These are phyloP conservation scores for Abrostola triplasia DNA, from an alignment of 2,888 invertebrate genomes.

Conservation along the genomic window DNA sequence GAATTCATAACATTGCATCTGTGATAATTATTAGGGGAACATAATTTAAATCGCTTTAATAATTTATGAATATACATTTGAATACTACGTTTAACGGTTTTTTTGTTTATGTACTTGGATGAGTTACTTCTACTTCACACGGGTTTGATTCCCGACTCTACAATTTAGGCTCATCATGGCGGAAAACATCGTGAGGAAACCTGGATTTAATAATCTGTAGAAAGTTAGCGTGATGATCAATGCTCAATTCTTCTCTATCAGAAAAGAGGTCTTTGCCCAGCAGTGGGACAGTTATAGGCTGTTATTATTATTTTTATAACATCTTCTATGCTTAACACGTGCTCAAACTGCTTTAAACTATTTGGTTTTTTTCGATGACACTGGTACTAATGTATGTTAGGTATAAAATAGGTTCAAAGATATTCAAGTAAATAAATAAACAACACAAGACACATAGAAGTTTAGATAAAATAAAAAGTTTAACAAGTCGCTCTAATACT, in stretches of 20 bases:
- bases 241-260: too few relatives aligned
- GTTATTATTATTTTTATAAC: not conserved
- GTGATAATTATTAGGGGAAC: constrained; percentile 72
- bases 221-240: too few relatives aligned
- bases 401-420: not conserved
- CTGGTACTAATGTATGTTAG: too few relatives aligned
- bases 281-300: too few relatives aligned
- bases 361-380: too few relatives aligned
- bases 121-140: constrained; percentile 29
- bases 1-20: constrained; percentile 82
- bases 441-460: not conserved
- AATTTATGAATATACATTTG: constrained; percentile 67
- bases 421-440: not conserved
- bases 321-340: not conserved
- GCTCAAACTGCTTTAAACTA: too few relatives aligned
- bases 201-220: too few relatives aligned
- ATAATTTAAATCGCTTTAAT: constrained; percentile 61
- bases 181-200: too few relatives aligned
- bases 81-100: constrained; percentile 45
- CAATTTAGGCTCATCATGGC: too few relatives aligned
- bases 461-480: not conserved
- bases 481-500: constrained; percentile 7
- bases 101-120: constrained; percentile 28
- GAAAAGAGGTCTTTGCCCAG: too few relatives aligned
- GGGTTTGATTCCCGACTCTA: not conserved